phyloP scores from a whole-genome alignment of 2,888 invertebrate species.

The Candidula unifasciata region DNA sequence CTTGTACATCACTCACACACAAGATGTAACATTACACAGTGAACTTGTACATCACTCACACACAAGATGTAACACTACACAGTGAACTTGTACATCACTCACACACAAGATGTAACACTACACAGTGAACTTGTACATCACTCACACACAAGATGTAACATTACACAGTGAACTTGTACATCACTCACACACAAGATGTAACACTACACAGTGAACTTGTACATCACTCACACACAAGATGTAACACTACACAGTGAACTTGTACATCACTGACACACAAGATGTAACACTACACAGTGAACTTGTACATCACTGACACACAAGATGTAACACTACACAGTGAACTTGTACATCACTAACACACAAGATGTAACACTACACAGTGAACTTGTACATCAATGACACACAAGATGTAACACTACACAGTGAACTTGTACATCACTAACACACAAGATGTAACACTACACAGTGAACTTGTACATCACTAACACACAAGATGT shows the following conservation, averaged over 20 bases:
- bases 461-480: neutral
- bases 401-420: conserved; percentile 79
- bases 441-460: neutral
- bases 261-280: neutral
- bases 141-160: neutral
- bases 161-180: conserved; percentile 81
- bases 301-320: neutral
- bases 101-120: neutral
- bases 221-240: neutral
- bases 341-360: neutral
- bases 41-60: neutral
- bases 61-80: neutral
- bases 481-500: neutral
- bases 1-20: neutral
- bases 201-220: too few species aligned
- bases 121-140: neutral
- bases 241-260: neutral
- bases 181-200: conserved; percentile 89
- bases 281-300: neutral
- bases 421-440: too few species aligned
- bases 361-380: neutral
- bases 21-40: neutral
- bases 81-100: neutral
- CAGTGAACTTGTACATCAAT: conserved; percentile 88
- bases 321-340: too few species aligned